Evolutionary conservation across 2,113 vertebrate genomes (phyloP).

Genomic region (Plestiodon gilberti): DNA sequence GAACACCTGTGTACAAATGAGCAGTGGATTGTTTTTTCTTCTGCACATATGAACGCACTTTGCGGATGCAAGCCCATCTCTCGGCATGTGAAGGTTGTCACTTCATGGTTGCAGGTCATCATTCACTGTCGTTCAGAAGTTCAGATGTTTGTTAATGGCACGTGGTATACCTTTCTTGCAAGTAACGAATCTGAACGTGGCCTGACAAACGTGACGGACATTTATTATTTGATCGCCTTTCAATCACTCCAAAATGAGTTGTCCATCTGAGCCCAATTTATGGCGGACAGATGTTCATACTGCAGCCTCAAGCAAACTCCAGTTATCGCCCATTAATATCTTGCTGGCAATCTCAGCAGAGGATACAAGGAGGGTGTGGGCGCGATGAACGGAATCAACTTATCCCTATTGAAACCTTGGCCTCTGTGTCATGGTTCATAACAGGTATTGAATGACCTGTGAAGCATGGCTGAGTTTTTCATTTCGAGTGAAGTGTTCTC

Average conservation of each 20-base stretch:
- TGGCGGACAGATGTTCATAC: fast-evolving
- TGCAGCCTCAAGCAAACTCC: neutral
- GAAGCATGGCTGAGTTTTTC: constrained; percentile 8
- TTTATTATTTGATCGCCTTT: neutral
- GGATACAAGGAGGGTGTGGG: constrained; percentile 15
- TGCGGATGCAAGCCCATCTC: neutral
- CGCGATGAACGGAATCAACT: neutral
- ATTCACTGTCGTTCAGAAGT: neutral
- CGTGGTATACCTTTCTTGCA: neutral
- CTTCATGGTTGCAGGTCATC: fast-evolving
- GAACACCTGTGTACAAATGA: neutral
- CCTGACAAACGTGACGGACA: neutral
- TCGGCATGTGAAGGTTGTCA: neutral
- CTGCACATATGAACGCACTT: no score
- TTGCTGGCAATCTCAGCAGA: neutral
- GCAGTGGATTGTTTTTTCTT: neutral
- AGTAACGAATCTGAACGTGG: neutral
- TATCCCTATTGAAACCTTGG: constrained; percentile 23
- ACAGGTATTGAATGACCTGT: neutral
- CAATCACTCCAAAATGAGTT: constrained; percentile 15
- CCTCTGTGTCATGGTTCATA: constrained; percentile 16
- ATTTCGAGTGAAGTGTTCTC: neutral
- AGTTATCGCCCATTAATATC: constrained; percentile 5
- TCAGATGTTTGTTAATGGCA: neutral
- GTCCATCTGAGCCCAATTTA: constrained; percentile 17